phyloP scores from a whole-genome alignment of 1,140 invertebrate genomes.

The Drosophila paulistorum region DNA sequence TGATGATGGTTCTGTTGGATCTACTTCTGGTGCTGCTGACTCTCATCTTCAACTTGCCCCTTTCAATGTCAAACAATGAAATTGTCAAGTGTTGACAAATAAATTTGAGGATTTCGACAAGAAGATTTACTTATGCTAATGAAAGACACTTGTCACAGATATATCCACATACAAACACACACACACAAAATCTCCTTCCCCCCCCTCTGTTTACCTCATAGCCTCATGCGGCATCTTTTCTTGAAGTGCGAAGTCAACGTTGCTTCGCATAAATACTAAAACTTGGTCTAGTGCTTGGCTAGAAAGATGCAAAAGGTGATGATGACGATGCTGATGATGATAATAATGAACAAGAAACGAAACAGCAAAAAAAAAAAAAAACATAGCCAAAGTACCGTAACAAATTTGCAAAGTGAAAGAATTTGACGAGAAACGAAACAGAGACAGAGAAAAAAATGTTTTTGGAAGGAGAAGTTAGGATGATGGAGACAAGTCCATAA shows the following conservation, averaged over 20 bases:
- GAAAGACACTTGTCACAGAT: slow-evolving; percentile 80
- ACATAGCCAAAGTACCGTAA: slow-evolving; percentile 66
- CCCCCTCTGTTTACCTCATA: neutral
- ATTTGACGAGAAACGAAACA: slow-evolving; percentile 62
- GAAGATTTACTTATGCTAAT: slow-evolving; percentile 82
- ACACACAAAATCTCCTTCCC: neutral
- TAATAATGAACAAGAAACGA: slow-evolving; percentile 13
- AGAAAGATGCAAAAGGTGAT: slow-evolving; percentile 14
- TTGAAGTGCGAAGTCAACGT: slow-evolving; percentile 68
- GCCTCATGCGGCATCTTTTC: slow-evolving; percentile 60
- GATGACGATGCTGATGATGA: neutral
- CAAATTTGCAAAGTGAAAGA: slow-evolving; percentile 74
- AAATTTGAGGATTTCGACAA: slow-evolving; percentile 78
- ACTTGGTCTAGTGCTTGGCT: slow-evolving; percentile 32
- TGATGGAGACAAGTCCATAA: slow-evolving; percentile 37
- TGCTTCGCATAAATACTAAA: slow-evolving; percentile 68
- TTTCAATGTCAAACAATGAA: slow-evolving; percentile 75
- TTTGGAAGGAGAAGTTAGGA: slow-evolving; percentile 36
- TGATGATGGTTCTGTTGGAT: no score
- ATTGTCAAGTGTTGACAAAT: slow-evolving; percentile 83
- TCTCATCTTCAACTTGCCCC: slow-evolving; percentile 37
- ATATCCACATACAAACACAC: slow-evolving; percentile 39
- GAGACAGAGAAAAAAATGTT: slow-evolving; percentile 55
- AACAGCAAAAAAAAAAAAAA: neutral
- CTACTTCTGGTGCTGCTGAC: neutral